A percentile compares a stretch with the other conserved stretches of the same genome.
Evolutionary conservation across 2,888 invertebrate genomes (phyloP).

Genomic region (Gerris lacustris): DNA sequence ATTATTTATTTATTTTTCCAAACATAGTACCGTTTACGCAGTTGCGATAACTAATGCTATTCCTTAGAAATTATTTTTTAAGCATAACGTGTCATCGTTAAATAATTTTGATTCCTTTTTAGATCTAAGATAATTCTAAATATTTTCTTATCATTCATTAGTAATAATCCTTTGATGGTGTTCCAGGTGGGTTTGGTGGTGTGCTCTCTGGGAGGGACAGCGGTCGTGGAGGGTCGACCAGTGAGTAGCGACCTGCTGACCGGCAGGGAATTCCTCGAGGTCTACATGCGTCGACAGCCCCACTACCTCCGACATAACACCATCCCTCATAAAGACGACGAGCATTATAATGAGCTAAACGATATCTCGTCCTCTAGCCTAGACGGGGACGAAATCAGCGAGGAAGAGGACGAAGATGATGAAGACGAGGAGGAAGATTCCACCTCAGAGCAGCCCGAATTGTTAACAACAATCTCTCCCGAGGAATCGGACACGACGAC

Average conservation of each 20-base stretch:
- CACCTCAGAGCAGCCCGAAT: slow-evolving; percentile 1
- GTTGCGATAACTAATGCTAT: no score
- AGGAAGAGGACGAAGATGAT: slow-evolving; percentile 17
- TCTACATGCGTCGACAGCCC: slow-evolving; percentile 35
- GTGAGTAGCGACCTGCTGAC: slow-evolving; percentile 37
- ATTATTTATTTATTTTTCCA: no score
- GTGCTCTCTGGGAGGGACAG: slow-evolving; percentile 18
- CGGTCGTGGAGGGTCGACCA: slow-evolving; percentile 21
- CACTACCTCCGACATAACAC: slow-evolving; percentile 11
- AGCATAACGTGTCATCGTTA: no score
- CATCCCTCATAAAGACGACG: slow-evolving; percentile 33
- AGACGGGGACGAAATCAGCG: slow-evolving; percentile 12
- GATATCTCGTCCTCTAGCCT: slow-evolving; percentile 30
- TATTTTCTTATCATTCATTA: no score
- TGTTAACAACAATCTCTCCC: neutral
- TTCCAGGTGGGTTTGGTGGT: slow-evolving; percentile 21
- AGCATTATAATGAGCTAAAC: slow-evolving; percentile 35
- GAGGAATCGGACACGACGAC: slow-evolving; percentile 7
- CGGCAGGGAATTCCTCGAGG: slow-evolving; percentile 40
- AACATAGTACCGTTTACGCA: no score
- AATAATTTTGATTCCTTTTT: no score
- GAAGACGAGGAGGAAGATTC: slow-evolving; percentile 17
- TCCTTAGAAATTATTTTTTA: no score
- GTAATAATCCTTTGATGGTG: no score
- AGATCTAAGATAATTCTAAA: no score